These are phyloP conservation scores for Papilio demoleus DNA, from an alignment of 2,888 invertebrate species.

Conservation along the genomic window DNA sequence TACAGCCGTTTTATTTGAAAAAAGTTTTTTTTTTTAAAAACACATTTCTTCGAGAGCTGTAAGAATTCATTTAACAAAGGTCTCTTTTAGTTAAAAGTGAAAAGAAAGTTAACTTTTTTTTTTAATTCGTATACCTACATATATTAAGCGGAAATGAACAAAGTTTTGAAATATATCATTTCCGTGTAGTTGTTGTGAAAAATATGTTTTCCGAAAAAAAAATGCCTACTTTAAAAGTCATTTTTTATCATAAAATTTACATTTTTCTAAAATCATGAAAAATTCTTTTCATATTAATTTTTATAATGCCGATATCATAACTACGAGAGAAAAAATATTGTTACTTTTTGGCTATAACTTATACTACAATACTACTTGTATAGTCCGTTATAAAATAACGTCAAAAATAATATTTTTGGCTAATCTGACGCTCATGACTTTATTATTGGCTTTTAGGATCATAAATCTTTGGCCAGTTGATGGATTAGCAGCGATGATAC, in stretches of 20 bases:
- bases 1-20: background rate
- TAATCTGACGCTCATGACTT: conserved; percentile 18
- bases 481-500: conserved; percentile 27
- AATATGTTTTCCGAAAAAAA: background rate
- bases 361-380: too few species aligned
- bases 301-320: too few species aligned
- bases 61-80: conserved; percentile 1
- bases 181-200: background rate
- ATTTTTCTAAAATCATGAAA: too few species aligned
- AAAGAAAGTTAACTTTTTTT: conserved; percentile 8
- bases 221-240: too few species aligned
- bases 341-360: too few species aligned
- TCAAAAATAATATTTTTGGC: conserved; percentile 6
- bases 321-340: too few species aligned
- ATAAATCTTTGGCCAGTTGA: conserved; percentile 38
- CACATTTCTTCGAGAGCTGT: background rate
- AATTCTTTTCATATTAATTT: too few species aligned
- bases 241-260: too few species aligned
- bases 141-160: conserved; percentile 10
- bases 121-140: background rate
- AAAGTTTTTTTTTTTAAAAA: too few species aligned
- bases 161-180: conserved; percentile 4
- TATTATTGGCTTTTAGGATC: conserved; percentile 32
- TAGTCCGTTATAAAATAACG: conserved; percentile 1
- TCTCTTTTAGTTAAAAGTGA: background rate